Evolutionary conservation across 2,797 vertebrate species (phyloP), one percentile per base, ranked within the genome.

Genomic region (Hippoglossus hippoglossus): DNA sequence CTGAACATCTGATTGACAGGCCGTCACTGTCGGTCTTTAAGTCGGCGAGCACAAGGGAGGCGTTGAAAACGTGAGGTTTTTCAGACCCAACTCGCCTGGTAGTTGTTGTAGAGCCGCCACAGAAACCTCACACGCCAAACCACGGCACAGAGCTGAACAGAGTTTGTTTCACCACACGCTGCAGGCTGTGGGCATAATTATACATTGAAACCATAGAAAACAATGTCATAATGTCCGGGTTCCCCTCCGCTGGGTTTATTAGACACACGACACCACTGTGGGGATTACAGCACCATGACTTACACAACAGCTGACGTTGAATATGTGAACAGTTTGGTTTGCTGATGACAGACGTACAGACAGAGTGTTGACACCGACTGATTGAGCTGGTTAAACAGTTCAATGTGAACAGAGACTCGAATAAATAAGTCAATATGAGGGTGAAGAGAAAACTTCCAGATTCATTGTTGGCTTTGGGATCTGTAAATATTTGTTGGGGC

Each of bases 41-140:
- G 66, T 58, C 4, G 54, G 16, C 1, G 2, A 65, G 54, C 62
- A 63, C 63, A 50, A 24, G 26, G n/a, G 16, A 72, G 66, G 74
- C 25, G 50, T 51, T 52, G 13, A 39, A 62, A 77, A 70, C 57
- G 46, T 69, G 63, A 76, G 56, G 70, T 78, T 75, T 75, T 72
- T 75, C 63, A 66, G 41, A 68, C 46, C 50, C 64, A 73, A 19
- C 67, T 34, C 71, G 62, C 49, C 53, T 59, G 15, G 69, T 80
- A 81, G 87, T 87, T 83, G 77, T 79, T 76, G 36, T 71, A 79
- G 19, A 1, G 59, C 62, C 25, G 73, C 72, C 64, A 50, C 68
- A 82, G 44, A 72, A 82, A 86, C 77, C 81, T 63, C 76, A 57
- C n/a, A n/a, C n/a, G 78, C 79, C 81, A 82, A 87, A 67, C 62